Evolutionary conservation across 2,113 vertebrate species (phyloP).

Genomic region (Gracilinanus agilis): DNA sequence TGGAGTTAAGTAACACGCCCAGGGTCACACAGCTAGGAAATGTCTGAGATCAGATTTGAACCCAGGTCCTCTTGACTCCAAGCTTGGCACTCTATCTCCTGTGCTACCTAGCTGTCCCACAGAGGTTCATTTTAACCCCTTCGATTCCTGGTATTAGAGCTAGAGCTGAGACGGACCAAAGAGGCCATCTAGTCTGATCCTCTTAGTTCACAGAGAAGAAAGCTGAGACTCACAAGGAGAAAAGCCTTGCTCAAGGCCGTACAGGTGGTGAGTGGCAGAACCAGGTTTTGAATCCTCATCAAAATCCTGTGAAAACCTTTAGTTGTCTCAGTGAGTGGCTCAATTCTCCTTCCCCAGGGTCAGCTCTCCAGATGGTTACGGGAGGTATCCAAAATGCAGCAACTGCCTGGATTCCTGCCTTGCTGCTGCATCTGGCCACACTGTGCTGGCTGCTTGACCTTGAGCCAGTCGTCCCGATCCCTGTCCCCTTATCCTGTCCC

Average conservation of each 20-base stretch:
- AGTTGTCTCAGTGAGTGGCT: not conserved
- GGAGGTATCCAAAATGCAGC: not conserved
- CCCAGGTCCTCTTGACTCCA: too few species aligned
- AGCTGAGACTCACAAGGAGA: not conserved
- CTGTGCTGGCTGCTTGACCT: not conserved
- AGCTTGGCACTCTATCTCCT: too few species aligned
- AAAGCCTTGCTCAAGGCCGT: not conserved
- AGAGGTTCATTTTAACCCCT: not conserved
- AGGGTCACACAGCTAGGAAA: too few species aligned
- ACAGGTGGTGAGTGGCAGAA: not conserved
- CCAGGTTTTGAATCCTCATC: not conserved
- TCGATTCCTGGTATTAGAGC: not conserved
- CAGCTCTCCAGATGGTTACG: not conserved
- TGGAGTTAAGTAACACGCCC: too few species aligned
- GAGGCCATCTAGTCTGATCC: not conserved
- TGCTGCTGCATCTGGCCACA: not conserved
- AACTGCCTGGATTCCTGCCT: not conserved
- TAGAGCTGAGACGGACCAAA: not conserved
- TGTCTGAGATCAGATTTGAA: too few species aligned
- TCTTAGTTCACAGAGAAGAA: not conserved
- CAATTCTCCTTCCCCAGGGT: not conserved
- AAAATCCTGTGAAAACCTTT: not conserved
- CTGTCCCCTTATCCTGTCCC: not conserved
- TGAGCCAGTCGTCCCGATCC: not conserved
- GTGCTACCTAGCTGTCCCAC: too few species aligned